Percentiles rank a stretch among this genome's conserved stretches.
Evolutionary conservation across 2,113 vertebrate species (phyloP).

Genomic region (Tringa solitaria): DNA sequence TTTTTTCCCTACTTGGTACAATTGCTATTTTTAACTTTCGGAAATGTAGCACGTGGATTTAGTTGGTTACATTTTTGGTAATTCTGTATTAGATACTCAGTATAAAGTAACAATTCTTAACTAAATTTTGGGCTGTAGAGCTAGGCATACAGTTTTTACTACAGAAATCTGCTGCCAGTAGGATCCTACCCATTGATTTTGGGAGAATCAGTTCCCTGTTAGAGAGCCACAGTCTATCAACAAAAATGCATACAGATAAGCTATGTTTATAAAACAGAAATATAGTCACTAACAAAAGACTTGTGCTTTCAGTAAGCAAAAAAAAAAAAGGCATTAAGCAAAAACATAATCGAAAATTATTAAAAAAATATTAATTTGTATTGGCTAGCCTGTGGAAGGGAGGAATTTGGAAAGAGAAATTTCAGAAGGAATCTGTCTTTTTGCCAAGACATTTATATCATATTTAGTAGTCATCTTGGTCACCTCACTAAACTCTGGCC

Average conservation of each 20-base stretch:
- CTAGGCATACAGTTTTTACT: not conserved
- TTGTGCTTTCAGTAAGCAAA: not conserved
- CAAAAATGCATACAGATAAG: not conserved
- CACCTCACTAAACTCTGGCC: not conserved
- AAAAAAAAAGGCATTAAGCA: not conserved
- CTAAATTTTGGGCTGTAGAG: not conserved
- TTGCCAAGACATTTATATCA: not conserved
- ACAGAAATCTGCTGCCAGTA: not conserved
- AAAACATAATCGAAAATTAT: not conserved
- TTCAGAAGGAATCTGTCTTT: not conserved
- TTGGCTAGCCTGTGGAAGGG: fast-evolving
- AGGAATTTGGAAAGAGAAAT: not conserved
- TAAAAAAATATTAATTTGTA: not conserved
- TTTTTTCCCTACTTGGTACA: not conserved
- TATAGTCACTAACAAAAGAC: not conserved
- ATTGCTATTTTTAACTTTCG: not conserved
- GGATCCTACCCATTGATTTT: not conserved
- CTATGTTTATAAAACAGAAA: not conserved
- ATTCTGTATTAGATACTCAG: not conserved
- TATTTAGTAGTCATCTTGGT: not conserved
- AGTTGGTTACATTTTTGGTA: not conserved
- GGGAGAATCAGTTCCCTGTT: not conserved
- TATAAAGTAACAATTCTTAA: not conserved
- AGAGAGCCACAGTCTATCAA: not conserved
- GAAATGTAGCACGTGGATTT: not conserved